Percentiles rank a stretch among this genome's conserved stretches.
phyloP scores from a whole-genome alignment of 2,888 invertebrate genomes.

The Crioceris asparagi region DNA sequence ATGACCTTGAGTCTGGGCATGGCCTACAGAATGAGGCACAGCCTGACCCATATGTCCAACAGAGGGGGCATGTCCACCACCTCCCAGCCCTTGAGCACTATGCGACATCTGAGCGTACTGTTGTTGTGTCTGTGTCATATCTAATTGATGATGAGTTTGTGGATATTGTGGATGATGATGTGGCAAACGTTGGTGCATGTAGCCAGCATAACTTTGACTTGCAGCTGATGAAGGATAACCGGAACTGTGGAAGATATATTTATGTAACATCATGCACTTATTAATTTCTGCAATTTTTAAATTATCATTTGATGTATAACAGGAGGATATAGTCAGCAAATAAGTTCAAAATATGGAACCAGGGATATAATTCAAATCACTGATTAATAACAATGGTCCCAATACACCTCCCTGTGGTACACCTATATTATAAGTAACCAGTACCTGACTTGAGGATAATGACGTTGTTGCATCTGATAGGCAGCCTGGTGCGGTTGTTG shows the following conservation, averaged over 20 bases:
- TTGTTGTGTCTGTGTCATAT: constrained; percentile 41
- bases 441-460: constrained; percentile 32
- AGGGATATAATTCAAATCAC: no score
- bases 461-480: constrained; percentile 37
- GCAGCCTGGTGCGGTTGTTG: constrained; percentile 35
- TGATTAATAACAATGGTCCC: no score
- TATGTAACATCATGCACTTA: no score
- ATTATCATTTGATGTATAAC: no score
- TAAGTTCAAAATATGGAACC: no score
- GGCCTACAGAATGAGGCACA: constrained; percentile 27
- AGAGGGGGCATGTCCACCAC: constrained; percentile 24
- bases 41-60: constrained; percentile 29
- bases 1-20: constrained; percentile 24
- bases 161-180: constrained; percentile 49
- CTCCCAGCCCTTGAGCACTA: no score
- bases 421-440: no score
- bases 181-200: constrained; percentile 43
- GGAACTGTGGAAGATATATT: no score
- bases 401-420: no score
- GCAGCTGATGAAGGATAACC: constrained; percentile 33
- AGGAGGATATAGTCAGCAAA: no score
- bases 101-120: constrained; percentile 35
- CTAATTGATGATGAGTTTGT: constrained; percentile 45
- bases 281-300: no score
- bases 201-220: constrained; percentile 37